Evolutionary conservation across 2,797 vertebrate species (phyloP).

Genomic region (Anguilla anguilla): DNA sequence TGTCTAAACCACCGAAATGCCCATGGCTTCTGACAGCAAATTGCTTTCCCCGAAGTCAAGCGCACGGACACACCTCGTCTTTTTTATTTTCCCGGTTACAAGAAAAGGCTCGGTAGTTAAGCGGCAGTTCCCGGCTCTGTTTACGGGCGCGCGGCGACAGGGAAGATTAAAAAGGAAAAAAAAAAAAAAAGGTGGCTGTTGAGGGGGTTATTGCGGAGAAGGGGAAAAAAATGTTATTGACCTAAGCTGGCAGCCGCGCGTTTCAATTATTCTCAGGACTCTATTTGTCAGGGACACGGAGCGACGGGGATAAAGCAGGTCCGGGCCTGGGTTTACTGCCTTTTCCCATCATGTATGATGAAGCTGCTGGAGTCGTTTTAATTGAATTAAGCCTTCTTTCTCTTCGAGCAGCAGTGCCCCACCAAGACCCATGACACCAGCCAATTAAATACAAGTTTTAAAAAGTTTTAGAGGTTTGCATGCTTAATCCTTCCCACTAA

Average conservation of each 20-base stretch:
- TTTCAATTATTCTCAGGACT: constrained; percentile 98
- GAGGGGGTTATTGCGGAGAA: constrained; percentile 82
- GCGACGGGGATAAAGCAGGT: constrained; percentile 87
- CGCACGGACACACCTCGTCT: constrained; percentile 73
- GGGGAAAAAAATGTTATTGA: constrained; percentile 89
- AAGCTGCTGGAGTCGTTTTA: constrained; percentile 97
- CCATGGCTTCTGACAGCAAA: constrained; percentile 34
- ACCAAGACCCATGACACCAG: constrained; percentile 92
- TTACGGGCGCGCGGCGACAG: constrained; percentile 80
- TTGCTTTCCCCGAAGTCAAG: constrained; percentile 67
- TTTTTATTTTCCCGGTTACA: constrained; percentile 80
- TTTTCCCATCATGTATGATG: constrained; percentile 98
- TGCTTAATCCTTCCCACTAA: constrained; percentile 78
- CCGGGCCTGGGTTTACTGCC: constrained; percentile 97
- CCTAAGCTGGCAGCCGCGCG: constrained; percentile 98
- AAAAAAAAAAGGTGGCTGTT: constrained; percentile 92
- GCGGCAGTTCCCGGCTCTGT: constrained; percentile 91
- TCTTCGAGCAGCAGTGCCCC: constrained; percentile 98
- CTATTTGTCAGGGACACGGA: constrained; percentile 97
- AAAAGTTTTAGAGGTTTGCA: constrained; percentile 87
- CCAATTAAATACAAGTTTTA: constrained; percentile 95
- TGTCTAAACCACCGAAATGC: no score
- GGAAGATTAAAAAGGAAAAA: constrained; percentile 71
- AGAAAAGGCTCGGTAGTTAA: constrained; percentile 95
- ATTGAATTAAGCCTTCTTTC: constrained; percentile 99